phyloP scores from a whole-genome alignment of 2,797 vertebrate species.

The Spondyliosoma cantharus region DNA sequence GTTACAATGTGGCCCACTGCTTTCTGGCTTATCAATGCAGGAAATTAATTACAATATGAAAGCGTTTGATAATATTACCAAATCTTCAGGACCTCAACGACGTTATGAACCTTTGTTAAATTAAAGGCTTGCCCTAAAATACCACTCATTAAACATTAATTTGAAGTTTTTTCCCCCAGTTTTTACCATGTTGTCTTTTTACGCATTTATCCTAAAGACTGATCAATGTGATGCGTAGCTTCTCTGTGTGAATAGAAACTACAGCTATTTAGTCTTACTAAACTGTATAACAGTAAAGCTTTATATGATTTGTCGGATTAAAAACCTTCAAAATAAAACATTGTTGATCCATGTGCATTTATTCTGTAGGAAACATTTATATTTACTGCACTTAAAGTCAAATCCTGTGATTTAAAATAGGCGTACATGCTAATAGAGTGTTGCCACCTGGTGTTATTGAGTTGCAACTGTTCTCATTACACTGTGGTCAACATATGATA shows the following conservation, averaged over 20 bases:
- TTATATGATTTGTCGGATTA: not conserved
- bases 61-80: not conserved
- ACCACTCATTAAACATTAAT: not conserved
- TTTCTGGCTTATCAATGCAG: not conserved
- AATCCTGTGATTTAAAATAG: conserved; percentile 19
- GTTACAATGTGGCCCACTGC: not conserved
- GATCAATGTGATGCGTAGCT: not conserved
- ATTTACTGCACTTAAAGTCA: not conserved
- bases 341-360: not conserved
- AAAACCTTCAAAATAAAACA: not conserved
- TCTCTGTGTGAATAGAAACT: not conserved
- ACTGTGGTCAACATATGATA: not conserved
- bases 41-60: not conserved
- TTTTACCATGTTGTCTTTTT: not conserved
- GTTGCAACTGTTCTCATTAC: conserved; percentile 16
- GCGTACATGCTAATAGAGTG: conserved; percentile 19
- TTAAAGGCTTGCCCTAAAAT: not conserved
- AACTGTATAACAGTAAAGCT: not conserved
- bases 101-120: not conserved
- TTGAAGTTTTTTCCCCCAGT: not conserved
- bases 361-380: not conserved
- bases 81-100: not conserved
- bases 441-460: conserved; percentile 73
- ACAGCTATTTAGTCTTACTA: too few species aligned
- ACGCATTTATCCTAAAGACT: not conserved